Conservation (phyloP, 2,797 vertebrate genomes). For the Catostomus latipinnis region DNA sequence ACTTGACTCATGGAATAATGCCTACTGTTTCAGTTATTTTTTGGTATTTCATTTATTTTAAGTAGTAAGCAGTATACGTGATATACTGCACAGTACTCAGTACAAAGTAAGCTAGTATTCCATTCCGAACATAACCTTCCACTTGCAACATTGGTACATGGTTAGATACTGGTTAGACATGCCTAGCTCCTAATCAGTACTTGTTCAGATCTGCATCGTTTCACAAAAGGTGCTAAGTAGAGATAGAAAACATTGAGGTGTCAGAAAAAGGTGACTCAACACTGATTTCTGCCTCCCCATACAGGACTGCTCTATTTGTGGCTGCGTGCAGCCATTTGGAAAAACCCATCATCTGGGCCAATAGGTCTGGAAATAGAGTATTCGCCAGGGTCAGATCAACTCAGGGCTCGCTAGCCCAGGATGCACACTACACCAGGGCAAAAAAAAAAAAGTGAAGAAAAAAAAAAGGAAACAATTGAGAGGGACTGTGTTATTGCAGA, state of each 20-base stretch:
- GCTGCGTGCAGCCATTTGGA: conserved; percentile 79
- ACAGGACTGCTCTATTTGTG: conserved; percentile 81
- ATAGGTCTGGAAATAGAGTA: conserved; percentile 85
- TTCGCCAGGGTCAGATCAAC: conserved; percentile 73
- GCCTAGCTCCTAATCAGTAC: conserved; percentile 20
- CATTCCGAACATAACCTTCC: too few relatives aligned
- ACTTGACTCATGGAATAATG: too few relatives aligned
- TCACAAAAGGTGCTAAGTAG: conserved; percentile 43
- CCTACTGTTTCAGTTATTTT: too few relatives aligned
- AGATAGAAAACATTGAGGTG: conserved; percentile 69
- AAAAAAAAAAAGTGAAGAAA: conserved; percentile 48
- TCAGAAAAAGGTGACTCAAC: conserved; percentile 74
- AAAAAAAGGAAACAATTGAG: conserved; percentile 22
- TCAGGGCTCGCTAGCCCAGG: conserved; percentile 64
- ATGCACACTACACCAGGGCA: conserved; percentile 67
- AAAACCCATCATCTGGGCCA: conserved; percentile 86
- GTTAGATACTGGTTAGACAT: conserved; percentile 12
- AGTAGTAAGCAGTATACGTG: too few relatives aligned
- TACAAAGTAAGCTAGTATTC: too few relatives aligned
- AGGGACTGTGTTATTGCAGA: neutral
- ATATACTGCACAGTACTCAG: too few relatives aligned
- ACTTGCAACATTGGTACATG: conserved; percentile 1
- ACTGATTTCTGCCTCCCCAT: conserved; percentile 62
- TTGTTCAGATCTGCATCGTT: conserved; percentile 14
- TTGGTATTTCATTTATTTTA: too few relatives aligned